Conservation (phyloP, 2,888 invertebrate genomes). For the Rhingia campestris region DNA sequence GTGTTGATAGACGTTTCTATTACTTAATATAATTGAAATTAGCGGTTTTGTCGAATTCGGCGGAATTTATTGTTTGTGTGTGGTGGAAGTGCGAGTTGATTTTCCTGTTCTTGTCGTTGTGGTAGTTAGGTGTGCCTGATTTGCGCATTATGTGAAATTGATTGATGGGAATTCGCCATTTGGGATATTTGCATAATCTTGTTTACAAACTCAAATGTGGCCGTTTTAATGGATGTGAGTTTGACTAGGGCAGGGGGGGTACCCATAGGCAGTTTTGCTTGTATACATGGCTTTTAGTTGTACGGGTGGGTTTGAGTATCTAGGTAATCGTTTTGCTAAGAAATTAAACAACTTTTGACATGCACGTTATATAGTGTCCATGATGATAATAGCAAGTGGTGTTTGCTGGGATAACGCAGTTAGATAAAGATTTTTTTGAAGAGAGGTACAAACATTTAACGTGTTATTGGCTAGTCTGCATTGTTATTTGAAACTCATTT, state of each 20-base stretch:
- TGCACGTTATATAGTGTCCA: too few relatives aligned
- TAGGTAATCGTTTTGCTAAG: too few relatives aligned
- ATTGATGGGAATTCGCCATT: slow-evolving; percentile 62
- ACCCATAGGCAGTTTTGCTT: too few relatives aligned
- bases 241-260: not conserved
- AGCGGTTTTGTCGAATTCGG: slow-evolving; percentile 41
- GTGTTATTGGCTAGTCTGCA: too few relatives aligned
- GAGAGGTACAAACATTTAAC: too few relatives aligned
- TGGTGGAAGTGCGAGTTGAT: not conserved
- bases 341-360: too few relatives aligned
- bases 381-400: too few relatives aligned
- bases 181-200: slow-evolving; percentile 52
- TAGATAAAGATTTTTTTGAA: too few relatives aligned
- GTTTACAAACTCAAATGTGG: slow-evolving; percentile 47
- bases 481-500: too few relatives aligned
- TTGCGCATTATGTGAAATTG: slow-evolving; percentile 36
- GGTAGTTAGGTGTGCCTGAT: not conserved
- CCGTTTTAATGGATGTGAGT: slow-evolving; percentile 43
- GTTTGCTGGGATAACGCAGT: too few relatives aligned
- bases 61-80: slow-evolving; percentile 23
- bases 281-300: too few relatives aligned
- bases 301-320: too few relatives aligned
- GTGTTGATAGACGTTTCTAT: slow-evolving; percentile 56
- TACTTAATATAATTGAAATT: slow-evolving; percentile 62
- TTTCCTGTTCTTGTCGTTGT: slow-evolving; percentile 36